phyloP scores from a whole-genome alignment of 37 sponge, comb jelly and placozoan species.

The Trichoplax adhaerens region DNA sequence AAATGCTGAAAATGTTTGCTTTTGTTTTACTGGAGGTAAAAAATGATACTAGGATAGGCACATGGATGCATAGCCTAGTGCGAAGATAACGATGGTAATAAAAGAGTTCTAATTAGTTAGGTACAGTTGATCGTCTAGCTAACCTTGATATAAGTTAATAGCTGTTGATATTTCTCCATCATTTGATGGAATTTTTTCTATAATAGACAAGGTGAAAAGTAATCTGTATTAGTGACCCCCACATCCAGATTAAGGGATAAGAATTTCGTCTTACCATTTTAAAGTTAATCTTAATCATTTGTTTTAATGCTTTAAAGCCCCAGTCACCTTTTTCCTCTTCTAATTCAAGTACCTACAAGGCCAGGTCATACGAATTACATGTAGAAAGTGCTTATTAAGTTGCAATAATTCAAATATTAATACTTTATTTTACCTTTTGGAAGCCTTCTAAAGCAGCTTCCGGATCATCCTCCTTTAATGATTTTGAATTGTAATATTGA shows the following conservation, averaged over 20 bases:
- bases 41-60: too few species aligned
- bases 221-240: neutral
- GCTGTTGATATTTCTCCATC: conserved; percentile 67
- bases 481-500: conserved; percentile 82
- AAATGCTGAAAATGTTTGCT: too few species aligned
- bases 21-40: too few species aligned
- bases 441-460: conserved; percentile 22
- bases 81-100: too few species aligned
- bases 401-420: neutral
- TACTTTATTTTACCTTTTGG: conserved; percentile 12
- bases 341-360: conserved; percentile 48
- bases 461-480: conserved; percentile 65
- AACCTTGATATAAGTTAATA: conserved; percentile 68
- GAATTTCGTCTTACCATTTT: conserved; percentile 29
- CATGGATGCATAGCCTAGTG: too few species aligned
- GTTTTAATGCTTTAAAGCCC: conserved; percentile 98
- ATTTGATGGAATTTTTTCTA: conserved; percentile 62
- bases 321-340: conserved; percentile 85
- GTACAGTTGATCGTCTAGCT: neutral
- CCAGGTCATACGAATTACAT: neutral
- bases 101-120: too few species aligned
- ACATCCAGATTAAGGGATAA: neutral
- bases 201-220: neutral
- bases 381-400: neutral
- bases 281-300: conserved; percentile 90